Percentiles rank a stretch among this genome's conserved stretches.
phyloP scores from a whole-genome alignment of 2,113 vertebrate genomes.

The Danio rerio region DNA sequence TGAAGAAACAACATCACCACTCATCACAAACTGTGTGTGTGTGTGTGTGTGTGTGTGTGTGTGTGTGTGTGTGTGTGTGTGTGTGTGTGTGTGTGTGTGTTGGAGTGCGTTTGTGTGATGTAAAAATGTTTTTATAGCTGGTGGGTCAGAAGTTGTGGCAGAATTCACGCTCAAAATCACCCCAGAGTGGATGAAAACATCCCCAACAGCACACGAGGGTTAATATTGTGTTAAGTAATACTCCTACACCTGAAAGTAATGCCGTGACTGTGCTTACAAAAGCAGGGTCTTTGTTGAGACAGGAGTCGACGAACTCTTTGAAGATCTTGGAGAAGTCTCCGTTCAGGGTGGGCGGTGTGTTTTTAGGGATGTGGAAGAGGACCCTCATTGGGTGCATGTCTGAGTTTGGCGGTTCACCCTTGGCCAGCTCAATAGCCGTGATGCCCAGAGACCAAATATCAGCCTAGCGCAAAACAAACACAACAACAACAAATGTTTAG shows the following conservation, averaged over 20 bases:
- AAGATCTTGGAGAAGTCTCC: slow-evolving; percentile 89
- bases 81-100: no score
- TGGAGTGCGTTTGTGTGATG: no score
- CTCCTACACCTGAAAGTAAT: not conserved
- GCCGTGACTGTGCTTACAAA: slow-evolving; percentile 80
- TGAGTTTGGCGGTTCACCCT: slow-evolving; percentile 88
- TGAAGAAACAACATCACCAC: no score
- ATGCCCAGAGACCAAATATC: slow-evolving; percentile 92
- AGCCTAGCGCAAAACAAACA: slow-evolving; percentile 73
- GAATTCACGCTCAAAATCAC: no score
- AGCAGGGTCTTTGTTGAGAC: slow-evolving; percentile 88
- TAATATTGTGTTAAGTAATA: not conserved
- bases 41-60: no score
- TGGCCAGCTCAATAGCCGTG: slow-evolving; percentile 89
- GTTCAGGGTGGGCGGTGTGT: slow-evolving; percentile 85
- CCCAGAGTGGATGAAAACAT: no score
- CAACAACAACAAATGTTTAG: not conserved
- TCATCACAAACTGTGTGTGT: no score
- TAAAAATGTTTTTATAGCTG: no score
- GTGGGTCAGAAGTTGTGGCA: no score
- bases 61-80: no score
- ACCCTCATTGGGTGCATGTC: slow-evolving; percentile 92
- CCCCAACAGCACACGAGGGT: no score
- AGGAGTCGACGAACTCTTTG: slow-evolving; percentile 89
- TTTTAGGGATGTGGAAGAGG: slow-evolving; percentile 90